Evolutionary conservation across 2,888 invertebrate species (phyloP), one percentile per base, ranked within the genome.

Genomic region (Acleris emargana): DNA sequence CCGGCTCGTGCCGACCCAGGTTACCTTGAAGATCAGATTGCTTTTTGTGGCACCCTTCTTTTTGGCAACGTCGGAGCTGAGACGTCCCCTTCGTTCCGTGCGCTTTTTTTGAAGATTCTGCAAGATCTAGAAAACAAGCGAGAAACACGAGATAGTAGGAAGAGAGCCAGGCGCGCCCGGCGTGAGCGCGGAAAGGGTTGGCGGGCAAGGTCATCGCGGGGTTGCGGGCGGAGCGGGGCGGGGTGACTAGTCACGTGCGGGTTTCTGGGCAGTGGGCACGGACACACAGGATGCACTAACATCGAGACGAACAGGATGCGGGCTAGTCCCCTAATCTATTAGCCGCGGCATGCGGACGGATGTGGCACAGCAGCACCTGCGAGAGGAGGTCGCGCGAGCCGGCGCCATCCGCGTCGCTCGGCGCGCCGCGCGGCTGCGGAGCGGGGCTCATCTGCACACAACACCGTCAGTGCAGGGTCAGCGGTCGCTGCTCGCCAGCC

Each of bases 91-190:
- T 95, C 97, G 96, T 96, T 97, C 97, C 95, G 97, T 97, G 96
- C 97, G 97, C 96, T 97, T 98, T 97, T 97, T 97, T 97, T 97
- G 97, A 94, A 97, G 97, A 96, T 97, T 97, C 97, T 97, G 97
- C 96, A 97, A 97, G 96, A 97, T 97, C 97, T 97, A 97, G 96
- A 97, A 97, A 95, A 96, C 94, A 95, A 96, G 95, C 95, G 95
- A 95, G 95, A 96, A 96, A 95, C 95, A 95, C 95, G 95, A 95
- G 95, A 95, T 95, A 95, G 95, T 95, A 95, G 94, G 94, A 94
- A 94, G 94, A 92, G 92, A 93, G 91, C 89, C 84, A 87, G 92
- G 86, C 88, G 91, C 90, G 89, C 88, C 84, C 86, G 80, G 80
- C 82, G 82, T 83, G 83, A 83, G 84, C 80, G 84, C 81, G 81